These are phyloP conservation scores for Erethizon dorsatum DNA, from an alignment of 2,797 vertebrate genomes.

Conservation along the genomic window DNA sequence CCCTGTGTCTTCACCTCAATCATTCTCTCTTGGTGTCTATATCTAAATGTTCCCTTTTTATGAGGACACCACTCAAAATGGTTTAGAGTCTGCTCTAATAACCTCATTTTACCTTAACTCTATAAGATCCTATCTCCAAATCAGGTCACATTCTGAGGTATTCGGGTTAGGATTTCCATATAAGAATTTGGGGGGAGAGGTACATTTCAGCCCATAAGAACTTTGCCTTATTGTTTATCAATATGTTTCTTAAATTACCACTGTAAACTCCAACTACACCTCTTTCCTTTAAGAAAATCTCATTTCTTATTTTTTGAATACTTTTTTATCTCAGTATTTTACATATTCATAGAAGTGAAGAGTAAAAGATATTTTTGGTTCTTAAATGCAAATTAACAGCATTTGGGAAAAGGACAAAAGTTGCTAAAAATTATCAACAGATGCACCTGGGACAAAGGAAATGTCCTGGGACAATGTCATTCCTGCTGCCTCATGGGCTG, in stretches of 20 bases:
- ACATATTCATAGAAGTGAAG: neutral
- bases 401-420: constrained; percentile 64
- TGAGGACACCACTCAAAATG: neutral
- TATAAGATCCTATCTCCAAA: neutral
- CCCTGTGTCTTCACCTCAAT: neutral
- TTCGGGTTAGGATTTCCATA: neutral
- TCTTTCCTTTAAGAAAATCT: constrained; percentile 80
- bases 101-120: neutral
- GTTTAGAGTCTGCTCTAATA: neutral
- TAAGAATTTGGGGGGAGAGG: neutral
- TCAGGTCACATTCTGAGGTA: neutral
- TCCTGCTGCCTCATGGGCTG: constrained; percentile 81
- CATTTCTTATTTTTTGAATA: constrained; percentile 84
- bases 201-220: neutral
- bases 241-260: constrained; percentile 86
- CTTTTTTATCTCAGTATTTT: constrained; percentile 66
- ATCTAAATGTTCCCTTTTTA: neutral
- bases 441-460: neutral
- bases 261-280: constrained; percentile 78
- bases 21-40: neutral
- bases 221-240: constrained; percentile 85
- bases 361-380: neutral
- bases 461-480: neutral
- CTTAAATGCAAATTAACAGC: neutral
- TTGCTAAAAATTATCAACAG: constrained; percentile 53